phyloP scores from a whole-genome alignment of 2,888 invertebrate genomes.

The Nemapogon koenigi region DNA sequence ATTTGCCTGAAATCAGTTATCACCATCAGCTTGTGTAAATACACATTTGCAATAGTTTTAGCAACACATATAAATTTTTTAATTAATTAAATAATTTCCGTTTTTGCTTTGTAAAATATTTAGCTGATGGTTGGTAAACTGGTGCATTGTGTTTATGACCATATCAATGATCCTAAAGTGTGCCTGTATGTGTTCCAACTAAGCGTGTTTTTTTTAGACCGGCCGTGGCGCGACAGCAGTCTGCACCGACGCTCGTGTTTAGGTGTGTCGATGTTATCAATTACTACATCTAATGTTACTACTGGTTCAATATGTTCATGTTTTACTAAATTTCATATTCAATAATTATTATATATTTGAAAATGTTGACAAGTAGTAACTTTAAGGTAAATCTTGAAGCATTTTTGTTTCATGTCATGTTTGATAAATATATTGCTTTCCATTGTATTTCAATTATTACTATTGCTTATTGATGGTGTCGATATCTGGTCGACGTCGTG shows the following conservation, averaged over 20 bases:
- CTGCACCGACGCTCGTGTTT: constrained; percentile 64
- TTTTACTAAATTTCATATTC: not conserved
- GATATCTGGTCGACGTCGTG: no score
- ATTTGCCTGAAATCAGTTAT: no score
- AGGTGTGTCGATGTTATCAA: constrained; percentile 65
- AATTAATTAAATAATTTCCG: no score
- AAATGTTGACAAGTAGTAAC: not conserved
- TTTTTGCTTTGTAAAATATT: no score
- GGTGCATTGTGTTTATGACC: no score
- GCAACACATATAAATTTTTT: no score
- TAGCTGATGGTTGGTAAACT: no score
- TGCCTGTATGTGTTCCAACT: constrained; percentile 44
- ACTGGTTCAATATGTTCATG: constrained; percentile 31
- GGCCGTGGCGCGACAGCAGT: constrained; percentile 64
- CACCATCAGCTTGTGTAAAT: no score
- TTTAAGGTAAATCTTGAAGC: not conserved
- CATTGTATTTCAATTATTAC: constrained; percentile 24
- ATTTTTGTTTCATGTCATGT: constrained; percentile 21
- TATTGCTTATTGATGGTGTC: constrained; percentile 5
- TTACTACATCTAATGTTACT: constrained; percentile 32
- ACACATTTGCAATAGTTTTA: no score
- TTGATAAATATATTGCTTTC: constrained; percentile 37
- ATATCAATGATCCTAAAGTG: constrained; percentile 1
- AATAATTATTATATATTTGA: not conserved
- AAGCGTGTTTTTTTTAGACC: constrained; percentile 63